Evolutionary conservation across 1,140 invertebrate genomes (phyloP), one percentile per base, ranked within the genome.

Genomic region (Portunus trituberculatus): DNA sequence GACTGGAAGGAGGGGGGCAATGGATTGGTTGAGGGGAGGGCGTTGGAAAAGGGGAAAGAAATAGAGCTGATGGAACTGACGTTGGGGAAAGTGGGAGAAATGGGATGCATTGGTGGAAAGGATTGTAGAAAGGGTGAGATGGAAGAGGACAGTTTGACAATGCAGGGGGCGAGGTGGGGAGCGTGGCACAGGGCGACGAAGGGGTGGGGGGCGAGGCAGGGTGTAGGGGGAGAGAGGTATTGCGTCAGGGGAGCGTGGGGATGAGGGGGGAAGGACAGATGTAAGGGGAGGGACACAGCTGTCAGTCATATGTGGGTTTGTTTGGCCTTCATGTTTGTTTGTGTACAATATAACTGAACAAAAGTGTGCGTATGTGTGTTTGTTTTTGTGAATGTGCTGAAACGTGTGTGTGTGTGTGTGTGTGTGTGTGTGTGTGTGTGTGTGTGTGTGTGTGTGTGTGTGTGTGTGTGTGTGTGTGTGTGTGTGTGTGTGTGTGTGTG

Each of bases 381-480:
- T 76, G 67, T 76, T 12, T 76, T 12, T 76, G 67, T 76, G 67
- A 1, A n/a, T 76, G 67, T 76, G 67, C 20, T 59, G 20, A 12
- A n/a, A n/a, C n/a, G 67, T 7, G n/a, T 76, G 67, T 8, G n/a
- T 76, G 67, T n/a, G n/a, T 76, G 67, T 76, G 67, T 76, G 67
- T n/a, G 20, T 76, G 67, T 25, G 20, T 76, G 67, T 25, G n/a
- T 76, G 67, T n/a, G 20, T 76, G 67, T n/a, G n/a, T 76, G 67
- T 76, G 67, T 76, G 67, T 76, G 67, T 76, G 67, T 76, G 67
- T 76, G 67, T 76, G 67, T 76, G 67, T 76, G 67, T 76, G 67
- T 76, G 67, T 76, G 67, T 76, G 67, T 76, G 67, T 76, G 67
- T 76, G 67, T 76, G 67, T 76, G 67, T 76, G 67, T 76, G 67